Conservation (phyloP, 2,888 invertebrate genomes). For the Elmis aenea region DNA sequence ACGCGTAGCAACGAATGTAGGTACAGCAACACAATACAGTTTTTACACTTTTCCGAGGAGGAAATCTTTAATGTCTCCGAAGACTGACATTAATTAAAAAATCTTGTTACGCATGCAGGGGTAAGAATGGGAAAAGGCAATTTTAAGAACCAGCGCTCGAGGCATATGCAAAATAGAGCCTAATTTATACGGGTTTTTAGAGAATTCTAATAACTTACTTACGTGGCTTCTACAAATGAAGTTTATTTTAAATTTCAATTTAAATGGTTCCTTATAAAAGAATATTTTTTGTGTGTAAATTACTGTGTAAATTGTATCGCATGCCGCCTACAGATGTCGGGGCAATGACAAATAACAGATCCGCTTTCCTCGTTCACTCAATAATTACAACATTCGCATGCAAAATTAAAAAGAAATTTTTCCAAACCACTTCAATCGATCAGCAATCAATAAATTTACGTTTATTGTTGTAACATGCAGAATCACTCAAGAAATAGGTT, state of each 20-base stretch:
- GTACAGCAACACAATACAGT: constrained; percentile 46
- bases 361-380: too few relatives aligned
- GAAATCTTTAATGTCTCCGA: constrained; percentile 42
- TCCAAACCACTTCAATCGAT: too few relatives aligned
- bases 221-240: constrained; percentile 20
- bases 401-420: too few relatives aligned
- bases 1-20: constrained; percentile 46
- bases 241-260: constrained; percentile 6
- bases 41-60: constrained; percentile 42
- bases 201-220: constrained; percentile 22
- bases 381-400: too few relatives aligned
- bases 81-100: constrained; percentile 47
- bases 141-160: constrained; percentile 34
- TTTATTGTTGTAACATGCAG: too few relatives aligned
- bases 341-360: too few relatives aligned
- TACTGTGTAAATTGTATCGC: too few relatives aligned
- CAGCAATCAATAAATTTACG: too few relatives aligned
- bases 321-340: too few relatives aligned
- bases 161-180: constrained; percentile 39
- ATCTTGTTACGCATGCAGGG: constrained; percentile 45
- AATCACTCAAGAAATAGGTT: too few relatives aligned
- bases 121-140: constrained; percentile 33
- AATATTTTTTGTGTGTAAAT: too few relatives aligned
- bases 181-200: constrained; percentile 35
- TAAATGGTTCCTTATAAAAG: constrained; percentile 2